These are phyloP conservation scores for Cecropterus lyciades DNA, from an alignment of 1,140 invertebrate species.

Conservation along the genomic window DNA sequence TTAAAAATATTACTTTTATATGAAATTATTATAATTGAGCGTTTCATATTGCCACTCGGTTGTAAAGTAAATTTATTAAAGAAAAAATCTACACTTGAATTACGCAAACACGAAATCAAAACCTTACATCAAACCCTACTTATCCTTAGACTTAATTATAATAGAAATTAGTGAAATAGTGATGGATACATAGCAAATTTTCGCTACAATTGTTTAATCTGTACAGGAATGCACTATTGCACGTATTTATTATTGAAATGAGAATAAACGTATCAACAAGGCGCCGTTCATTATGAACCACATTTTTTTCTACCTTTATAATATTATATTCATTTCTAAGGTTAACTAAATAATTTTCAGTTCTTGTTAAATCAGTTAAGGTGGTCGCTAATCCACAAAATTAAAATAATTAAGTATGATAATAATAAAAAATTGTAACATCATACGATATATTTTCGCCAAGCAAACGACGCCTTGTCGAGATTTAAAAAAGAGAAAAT, in stretches of 20 bases:
- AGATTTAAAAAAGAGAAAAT: slow-evolving; percentile 7
- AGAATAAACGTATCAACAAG: slow-evolving; percentile 2
- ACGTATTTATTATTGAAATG: slow-evolving; percentile 3
- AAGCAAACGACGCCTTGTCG: slow-evolving; percentile 12
- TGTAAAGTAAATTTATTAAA: too few species aligned
- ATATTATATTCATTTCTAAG: too few species aligned
- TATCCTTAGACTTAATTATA: slow-evolving; percentile 58
- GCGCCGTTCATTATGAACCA: neutral
- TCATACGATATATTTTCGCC: too few species aligned
- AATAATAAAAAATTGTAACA: too few species aligned
- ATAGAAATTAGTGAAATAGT: slow-evolving; percentile 69
- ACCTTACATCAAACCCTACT: slow-evolving; percentile 35
- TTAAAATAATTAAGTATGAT: too few species aligned
- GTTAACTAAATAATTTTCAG: too few species aligned
- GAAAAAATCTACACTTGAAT: slow-evolving; percentile 23
- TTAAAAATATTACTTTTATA: neutral
- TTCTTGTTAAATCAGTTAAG: too few species aligned
- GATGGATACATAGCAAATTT: slow-evolving; percentile 67
- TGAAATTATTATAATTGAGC: slow-evolving; percentile 14
- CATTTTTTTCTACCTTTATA: too few species aligned
- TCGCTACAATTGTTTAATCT: slow-evolving; percentile 47
- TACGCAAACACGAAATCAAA: slow-evolving; percentile 10
- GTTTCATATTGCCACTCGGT: slow-evolving; percentile 13
- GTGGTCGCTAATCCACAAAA: too few species aligned
- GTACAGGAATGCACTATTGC: slow-evolving; percentile 67